These are phyloP conservation scores for Opisthograptis luteolata DNA, from an alignment of 2,888 invertebrate species.

Conservation along the genomic window DNA sequence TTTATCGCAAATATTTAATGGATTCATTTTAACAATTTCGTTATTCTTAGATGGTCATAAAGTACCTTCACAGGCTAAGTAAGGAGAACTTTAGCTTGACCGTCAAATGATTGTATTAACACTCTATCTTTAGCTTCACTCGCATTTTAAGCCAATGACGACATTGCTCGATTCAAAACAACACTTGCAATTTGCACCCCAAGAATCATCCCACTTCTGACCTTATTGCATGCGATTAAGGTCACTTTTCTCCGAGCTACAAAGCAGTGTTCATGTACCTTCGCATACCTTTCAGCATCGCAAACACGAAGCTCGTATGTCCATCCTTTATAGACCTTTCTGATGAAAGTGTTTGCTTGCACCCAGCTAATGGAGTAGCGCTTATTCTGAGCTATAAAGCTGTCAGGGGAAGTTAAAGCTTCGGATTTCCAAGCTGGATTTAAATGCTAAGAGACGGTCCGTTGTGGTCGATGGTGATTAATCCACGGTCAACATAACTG, in stretches of 20 bases:
- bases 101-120: neutral
- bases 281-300: neutral
- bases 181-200: neutral
- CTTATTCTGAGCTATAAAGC: slow-evolving; percentile 13
- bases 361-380: slow-evolving; percentile 19
- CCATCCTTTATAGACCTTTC: slow-evolving; percentile 13
- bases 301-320: slow-evolving; percentile 14
- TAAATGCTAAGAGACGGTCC: neutral
- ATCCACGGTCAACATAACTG: no score
- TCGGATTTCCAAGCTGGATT: neutral
- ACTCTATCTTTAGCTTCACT: neutral
- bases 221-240: neutral
- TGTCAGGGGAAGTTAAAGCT: neutral
- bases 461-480: no score
- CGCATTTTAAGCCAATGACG: slow-evolving; percentile 10
- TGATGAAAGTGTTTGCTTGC: slow-evolving; percentile 23
- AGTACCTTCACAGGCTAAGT: no score
- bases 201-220: neutral
- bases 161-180: slow-evolving; percentile 1
- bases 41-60: no score
- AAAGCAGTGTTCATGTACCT: neutral
- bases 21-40: no score
- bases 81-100: neutral
- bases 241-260: neutral
- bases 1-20: no score